A percentile compares a stretch with the other conserved stretches of the same genome.
These are phyloP conservation scores for Asobara japonica DNA, from an alignment of 1,140 invertebrate genomes.

Conservation along the genomic window DNA sequence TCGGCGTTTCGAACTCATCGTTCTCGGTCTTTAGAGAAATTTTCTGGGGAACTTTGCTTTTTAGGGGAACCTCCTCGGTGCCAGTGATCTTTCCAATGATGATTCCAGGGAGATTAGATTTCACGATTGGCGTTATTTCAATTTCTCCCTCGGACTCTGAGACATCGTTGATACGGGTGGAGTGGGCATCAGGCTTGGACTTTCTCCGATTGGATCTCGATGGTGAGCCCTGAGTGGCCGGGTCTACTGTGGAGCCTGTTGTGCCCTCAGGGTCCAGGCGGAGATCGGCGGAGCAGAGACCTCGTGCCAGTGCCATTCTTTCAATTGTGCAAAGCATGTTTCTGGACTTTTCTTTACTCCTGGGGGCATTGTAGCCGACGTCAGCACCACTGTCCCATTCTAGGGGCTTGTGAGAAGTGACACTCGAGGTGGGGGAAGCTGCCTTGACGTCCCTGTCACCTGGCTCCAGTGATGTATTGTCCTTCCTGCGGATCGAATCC, in stretches of 20 bases:
- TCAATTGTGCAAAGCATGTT: conserved; percentile 69
- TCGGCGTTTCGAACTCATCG: conserved; percentile 30
- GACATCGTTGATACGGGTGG: conserved; percentile 49
- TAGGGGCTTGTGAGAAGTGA: conserved; percentile 72
- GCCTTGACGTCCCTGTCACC: conserved; percentile 46
- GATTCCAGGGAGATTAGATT: conserved; percentile 50
- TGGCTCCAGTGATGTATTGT: neutral
- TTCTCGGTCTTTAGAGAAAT: neutral
- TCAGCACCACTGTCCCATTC: conserved; percentile 83
- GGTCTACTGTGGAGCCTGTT: conserved; percentile 41
- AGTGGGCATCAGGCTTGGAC: conserved; percentile 53
- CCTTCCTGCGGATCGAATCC: conserved; percentile 35
- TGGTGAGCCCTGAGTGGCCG: neutral
- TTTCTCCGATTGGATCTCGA: neutral
- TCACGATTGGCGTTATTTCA: conserved; percentile 63
- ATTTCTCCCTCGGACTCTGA: conserved; percentile 57
- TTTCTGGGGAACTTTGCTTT: conserved; percentile 19
- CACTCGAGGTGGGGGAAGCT: conserved; percentile 72
- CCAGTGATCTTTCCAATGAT: conserved; percentile 45
- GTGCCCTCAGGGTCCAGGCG: conserved; percentile 64
- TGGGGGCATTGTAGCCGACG: conserved; percentile 72
- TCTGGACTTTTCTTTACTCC: conserved; percentile 60
- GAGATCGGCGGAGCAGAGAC: conserved; percentile 52
- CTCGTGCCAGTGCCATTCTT: conserved; percentile 66
- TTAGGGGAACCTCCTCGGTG: conserved; percentile 31